phyloP scores from a whole-genome alignment of 2,113 vertebrate genomes.

The Gorsachius goisagi region DNA sequence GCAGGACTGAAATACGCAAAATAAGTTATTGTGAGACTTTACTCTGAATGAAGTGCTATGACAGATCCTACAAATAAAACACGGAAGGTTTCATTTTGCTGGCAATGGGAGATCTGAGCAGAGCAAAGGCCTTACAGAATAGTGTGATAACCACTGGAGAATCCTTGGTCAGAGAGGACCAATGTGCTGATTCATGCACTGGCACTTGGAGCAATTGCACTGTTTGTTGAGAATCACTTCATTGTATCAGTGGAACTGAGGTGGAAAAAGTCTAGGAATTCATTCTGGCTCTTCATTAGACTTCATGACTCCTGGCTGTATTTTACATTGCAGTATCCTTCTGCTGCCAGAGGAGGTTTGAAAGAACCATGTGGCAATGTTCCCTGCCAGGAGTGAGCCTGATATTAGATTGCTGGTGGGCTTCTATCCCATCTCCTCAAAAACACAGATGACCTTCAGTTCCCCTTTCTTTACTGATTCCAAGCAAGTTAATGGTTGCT shows the following conservation, averaged over 20 bases:
- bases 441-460: slow-evolving; percentile 24
- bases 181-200: slow-evolving; percentile 55
- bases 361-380: not conserved
- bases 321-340: slow-evolving; percentile 16
- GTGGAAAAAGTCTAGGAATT: slow-evolving; percentile 46
- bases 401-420: slow-evolving; percentile 22
- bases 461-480: slow-evolving; percentile 27
- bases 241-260: slow-evolving; percentile 44
- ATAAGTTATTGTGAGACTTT: not conserved
- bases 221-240: slow-evolving; percentile 55
- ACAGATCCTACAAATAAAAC: slow-evolving; percentile 32
- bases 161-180: not conserved
- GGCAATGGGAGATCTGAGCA: not conserved
- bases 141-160: not conserved
- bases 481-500: slow-evolving; percentile 22
- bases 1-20: not conserved
- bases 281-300: slow-evolving; percentile 57
- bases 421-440: slow-evolving; percentile 34
- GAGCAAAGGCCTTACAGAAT: slow-evolving; percentile 33
- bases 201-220: not conserved
- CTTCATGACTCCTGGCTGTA: slow-evolving; percentile 43
- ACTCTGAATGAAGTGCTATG: slow-evolving; percentile 53
- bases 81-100: not conserved
- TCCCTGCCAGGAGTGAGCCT: slow-evolving; percentile 22
- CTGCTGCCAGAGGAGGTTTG: slow-evolving; percentile 37